Evolutionary conservation across 1,140 invertebrate species (phyloP).

Genomic region (Hylyphantes graminicola): DNA sequence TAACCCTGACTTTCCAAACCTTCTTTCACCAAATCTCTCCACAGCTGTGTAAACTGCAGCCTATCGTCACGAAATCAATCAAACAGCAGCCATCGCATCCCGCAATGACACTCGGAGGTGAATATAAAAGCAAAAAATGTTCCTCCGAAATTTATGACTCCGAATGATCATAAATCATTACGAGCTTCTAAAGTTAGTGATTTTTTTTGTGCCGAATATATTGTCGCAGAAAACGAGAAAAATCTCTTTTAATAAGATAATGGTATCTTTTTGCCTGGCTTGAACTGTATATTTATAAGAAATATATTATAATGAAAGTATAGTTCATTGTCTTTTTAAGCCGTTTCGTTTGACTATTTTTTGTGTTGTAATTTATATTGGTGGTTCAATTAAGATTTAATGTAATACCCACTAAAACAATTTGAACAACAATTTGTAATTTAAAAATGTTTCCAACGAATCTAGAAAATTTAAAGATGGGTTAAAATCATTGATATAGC

Average conservation of each 20-base stretch:
- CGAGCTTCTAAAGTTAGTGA: not conserved
- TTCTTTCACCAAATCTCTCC: no score
- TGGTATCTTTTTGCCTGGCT: not conserved
- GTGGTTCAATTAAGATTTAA: not conserved
- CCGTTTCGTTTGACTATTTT: not conserved
- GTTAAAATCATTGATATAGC: no score
- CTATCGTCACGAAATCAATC: constrained; percentile 31
- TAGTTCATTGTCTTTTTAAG: not conserved
- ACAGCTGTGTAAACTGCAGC: constrained; percentile 12
- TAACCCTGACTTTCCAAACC: no score
- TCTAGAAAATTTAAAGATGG: no score
- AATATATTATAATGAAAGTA: no score
- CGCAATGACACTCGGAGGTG: not conserved
- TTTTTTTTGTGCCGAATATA: constrained; percentile 14
- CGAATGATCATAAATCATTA: constrained; percentile 50
- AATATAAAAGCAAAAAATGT: constrained; percentile 18
- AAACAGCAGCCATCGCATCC: constrained; percentile 18
- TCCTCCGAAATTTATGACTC: constrained; percentile 44
- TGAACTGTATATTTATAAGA: no score
- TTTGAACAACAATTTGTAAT: no score
- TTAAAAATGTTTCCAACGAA: no score
- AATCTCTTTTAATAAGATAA: constrained; percentile 31
- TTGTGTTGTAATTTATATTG: not conserved
- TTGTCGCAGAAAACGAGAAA: not conserved
- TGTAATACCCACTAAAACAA: no score